Evolutionary conservation across 1,140 invertebrate genomes (phyloP), one percentile per base, ranked within the genome.

Genomic region (Patella vulgata): DNA sequence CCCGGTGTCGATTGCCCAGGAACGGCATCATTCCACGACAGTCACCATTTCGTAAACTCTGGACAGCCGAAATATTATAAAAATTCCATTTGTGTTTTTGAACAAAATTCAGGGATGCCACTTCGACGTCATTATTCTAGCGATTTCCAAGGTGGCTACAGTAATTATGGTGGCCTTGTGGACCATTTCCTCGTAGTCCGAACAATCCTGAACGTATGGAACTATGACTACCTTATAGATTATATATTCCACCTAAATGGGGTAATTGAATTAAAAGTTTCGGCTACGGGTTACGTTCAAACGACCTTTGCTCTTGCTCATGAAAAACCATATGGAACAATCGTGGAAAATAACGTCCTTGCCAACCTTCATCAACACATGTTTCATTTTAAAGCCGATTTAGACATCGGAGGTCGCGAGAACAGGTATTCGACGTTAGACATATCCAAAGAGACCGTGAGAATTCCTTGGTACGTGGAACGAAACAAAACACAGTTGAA

Each of bases 171-270:
- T 0, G 78, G 79, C 3, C 51, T 77, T n/a, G 68, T 74, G 1
- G 74, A 74, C 42, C 64, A 75, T 55, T 60, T 68, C 36, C 59
- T 83, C 11, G 65, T 81, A 19, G 68, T 83, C 11, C 63, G 81
- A 25, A 71, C 76, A 39, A 81, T 81, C 30, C 59, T 71, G 9
- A 75, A 59, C 52, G 64, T 79, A 25, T 73, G 72, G 68, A 80
- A 77, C 60, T 78, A 74, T 47, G 80, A 83, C 63, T 81, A 79
- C 47, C 75, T 83, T n/a, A 73, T 82, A 44, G 81, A 83, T 56
- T 82, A 79, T 36, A 75, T 79, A 17, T 83, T 83, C 63, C 76
- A 80, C 55, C 59, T 75, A 28, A 80, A 80, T 61, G 81, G 80
- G 0, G 70, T 66, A 36, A 68, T 83, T 33, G 77, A 82, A 59